Percentiles rank a stretch among this genome's conserved stretches.
Conservation (phyloP, 2,888 invertebrate genomes). For the Stenodema calcarata region DNA sequence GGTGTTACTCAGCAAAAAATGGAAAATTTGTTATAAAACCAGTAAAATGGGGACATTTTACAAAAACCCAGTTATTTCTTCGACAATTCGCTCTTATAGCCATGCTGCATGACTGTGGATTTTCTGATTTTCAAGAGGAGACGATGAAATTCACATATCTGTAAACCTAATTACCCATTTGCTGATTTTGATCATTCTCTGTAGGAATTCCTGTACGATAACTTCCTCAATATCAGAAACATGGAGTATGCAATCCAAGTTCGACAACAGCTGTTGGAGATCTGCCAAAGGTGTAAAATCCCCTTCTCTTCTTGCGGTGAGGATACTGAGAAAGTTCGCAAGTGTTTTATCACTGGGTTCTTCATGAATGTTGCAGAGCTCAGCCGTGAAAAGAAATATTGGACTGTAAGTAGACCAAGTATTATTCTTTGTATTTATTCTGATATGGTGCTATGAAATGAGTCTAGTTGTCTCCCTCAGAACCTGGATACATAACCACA, state of each 20-base stretch:
- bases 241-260: constrained; percentile 82
- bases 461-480: constrained; percentile 33
- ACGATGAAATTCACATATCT: too few relatives aligned
- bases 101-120: too few relatives aligned
- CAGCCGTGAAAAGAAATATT: constrained; percentile 74
- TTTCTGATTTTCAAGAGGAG: too few relatives aligned
- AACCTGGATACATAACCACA: too few relatives aligned
- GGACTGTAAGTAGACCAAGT: constrained; percentile 67
- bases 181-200: background rate
- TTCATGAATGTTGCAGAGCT: constrained; percentile 87
- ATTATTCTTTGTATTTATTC: too few relatives aligned
- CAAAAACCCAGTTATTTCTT: too few relatives aligned
- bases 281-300: constrained; percentile 72
- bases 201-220: constrained; percentile 86
- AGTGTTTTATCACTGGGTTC: constrained; percentile 81
- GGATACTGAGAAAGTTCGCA: constrained; percentile 65
- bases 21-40: too few relatives aligned
- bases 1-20: too few relatives aligned
- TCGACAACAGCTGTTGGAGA: constrained; percentile 76
- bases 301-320: constrained; percentile 69
- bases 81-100: too few relatives aligned
- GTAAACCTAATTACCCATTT: background rate
- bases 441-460: too few relatives aligned
- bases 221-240: constrained; percentile 84
- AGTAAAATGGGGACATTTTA: too few relatives aligned